Conservation (phyloP, 2,888 invertebrate genomes). For the Monopis laevigella region DNA sequence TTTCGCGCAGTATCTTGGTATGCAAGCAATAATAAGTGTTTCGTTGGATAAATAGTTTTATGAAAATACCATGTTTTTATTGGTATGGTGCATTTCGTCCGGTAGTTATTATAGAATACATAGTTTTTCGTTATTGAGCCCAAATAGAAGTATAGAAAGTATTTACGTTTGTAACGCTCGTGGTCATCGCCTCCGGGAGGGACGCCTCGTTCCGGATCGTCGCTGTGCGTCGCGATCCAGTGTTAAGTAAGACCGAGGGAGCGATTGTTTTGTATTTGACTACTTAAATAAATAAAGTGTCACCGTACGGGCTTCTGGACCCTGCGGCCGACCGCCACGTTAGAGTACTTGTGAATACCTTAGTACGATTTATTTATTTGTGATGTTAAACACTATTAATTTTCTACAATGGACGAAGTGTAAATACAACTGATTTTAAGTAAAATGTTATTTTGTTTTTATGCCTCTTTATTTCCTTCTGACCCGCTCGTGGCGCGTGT, state of each 20-base stretch:
- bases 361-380: constrained; percentile 67
- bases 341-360: constrained; percentile 60
- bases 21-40: no score
- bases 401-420: constrained; percentile 67
- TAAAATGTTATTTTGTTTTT: constrained; percentile 65
- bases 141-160: no score
- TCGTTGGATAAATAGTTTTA: no score
- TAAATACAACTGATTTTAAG: constrained; percentile 68
- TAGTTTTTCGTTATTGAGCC: no score
- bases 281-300: not conserved
- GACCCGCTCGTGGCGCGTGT: constrained; percentile 1
- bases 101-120: no score
- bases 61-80: no score
- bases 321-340: not conserved
- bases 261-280: not conserved
- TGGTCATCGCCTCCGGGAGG: no score
- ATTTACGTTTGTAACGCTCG: no score
- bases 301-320: no score
- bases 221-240: constrained; percentile 4
- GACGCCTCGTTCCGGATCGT: constrained; percentile 1
- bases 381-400: constrained; percentile 66
- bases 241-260: constrained; percentile 6
- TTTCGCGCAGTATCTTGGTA: no score
- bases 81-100: no score
- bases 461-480: constrained; percentile 57